These are phyloP conservation scores for Bos indicus DNA, from an alignment of 2,113 vertebrate species.

Conservation along the genomic window DNA sequence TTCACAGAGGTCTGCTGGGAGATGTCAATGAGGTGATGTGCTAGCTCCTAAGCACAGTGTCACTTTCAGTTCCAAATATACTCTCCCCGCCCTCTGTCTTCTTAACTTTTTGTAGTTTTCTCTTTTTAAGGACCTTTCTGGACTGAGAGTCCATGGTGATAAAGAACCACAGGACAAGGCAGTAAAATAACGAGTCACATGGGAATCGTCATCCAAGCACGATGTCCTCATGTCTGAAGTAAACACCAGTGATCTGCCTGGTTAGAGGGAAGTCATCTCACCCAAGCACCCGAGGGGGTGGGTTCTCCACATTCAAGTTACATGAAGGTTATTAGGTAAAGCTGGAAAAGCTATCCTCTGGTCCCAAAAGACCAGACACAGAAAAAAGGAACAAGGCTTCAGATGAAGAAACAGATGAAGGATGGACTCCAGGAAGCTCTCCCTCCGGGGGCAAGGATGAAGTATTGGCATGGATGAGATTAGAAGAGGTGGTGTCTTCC, in stretches of 20 bases:
- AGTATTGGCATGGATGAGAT: not conserved
- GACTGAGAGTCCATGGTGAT: not conserved
- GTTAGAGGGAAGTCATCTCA: not conserved
- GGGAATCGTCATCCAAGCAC: not conserved
- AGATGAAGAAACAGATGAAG: not conserved
- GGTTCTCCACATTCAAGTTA: not conserved
- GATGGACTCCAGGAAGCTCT: not conserved
- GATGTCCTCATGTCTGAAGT: not conserved
- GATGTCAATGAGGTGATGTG: not conserved
- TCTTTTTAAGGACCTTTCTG: not conserved
- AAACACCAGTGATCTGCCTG: not conserved
- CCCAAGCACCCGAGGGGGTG: not conserved
- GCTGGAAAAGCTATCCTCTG: not conserved
- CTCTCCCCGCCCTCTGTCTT: not conserved
- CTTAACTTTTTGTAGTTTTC: not conserved
- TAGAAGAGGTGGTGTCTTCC: not conserved
- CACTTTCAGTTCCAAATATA: not conserved
- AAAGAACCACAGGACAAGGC: not conserved
- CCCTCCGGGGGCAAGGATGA: not conserved
- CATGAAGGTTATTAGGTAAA: constrained; percentile 15
- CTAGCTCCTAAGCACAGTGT: not conserved
- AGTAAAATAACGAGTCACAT: not conserved
- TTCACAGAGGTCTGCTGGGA: not conserved
- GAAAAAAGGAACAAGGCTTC: not conserved
- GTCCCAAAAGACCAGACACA: not conserved